Percentiles rank a stretch among this genome's conserved stretches.
Evolutionary conservation across 2,113 vertebrate species (phyloP).

Genomic region (Bothrops jararaca): DNA sequence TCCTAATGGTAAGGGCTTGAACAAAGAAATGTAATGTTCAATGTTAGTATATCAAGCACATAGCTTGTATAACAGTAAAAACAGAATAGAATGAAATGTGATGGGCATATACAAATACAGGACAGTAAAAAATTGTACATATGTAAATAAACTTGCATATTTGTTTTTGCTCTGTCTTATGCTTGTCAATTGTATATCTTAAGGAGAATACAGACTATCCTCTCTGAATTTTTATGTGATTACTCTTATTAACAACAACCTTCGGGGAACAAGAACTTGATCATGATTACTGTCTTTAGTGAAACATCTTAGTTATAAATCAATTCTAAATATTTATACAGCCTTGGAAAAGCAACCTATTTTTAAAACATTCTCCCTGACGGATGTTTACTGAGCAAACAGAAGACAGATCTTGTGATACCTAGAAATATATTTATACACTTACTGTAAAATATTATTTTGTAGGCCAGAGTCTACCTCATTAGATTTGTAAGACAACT

Average conservation of each 20-base stretch:
- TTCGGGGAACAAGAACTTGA: not conserved
- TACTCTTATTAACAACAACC: not conserved
- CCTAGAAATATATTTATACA: not conserved
- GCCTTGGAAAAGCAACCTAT: not conserved
- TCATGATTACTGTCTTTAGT: not conserved
- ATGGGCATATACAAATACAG: not conserved
- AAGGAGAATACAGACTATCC: not conserved
- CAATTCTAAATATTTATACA: constrained; percentile 2
- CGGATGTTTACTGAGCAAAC: not conserved
- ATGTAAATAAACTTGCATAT: not conserved
- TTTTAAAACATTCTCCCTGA: constrained; percentile 5
- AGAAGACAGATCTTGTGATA: not conserved
- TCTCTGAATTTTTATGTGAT: not conserved
- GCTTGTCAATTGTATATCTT: not conserved
- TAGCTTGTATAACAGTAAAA: not conserved
- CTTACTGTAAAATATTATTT: not conserved
- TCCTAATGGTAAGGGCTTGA: not conserved
- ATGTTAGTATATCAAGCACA: not conserved
- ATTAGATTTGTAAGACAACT: not conserved
- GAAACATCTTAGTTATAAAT: not conserved
- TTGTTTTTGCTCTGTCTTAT: not conserved
- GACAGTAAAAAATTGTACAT: not conserved
- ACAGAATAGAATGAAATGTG: not conserved
- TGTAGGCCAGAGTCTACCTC: not conserved
- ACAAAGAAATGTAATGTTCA: not conserved